Percentiles rank a stretch among this genome's conserved stretches.
These are phyloP conservation scores for Heterodera filipjevi DNA, from an alignment of 2,888 invertebrate species.

Conservation along the genomic window DNA sequence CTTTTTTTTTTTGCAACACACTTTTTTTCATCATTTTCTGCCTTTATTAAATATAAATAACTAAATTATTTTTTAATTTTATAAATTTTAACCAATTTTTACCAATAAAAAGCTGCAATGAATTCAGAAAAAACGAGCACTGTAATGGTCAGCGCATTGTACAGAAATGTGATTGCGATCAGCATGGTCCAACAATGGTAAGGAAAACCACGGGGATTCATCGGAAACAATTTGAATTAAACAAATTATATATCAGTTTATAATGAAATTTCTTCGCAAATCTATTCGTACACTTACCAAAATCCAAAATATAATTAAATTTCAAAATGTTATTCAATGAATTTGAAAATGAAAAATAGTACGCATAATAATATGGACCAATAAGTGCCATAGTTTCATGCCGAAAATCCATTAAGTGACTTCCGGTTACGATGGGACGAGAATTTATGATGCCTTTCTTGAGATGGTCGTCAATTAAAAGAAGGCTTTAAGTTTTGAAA, in stretches of 20 bases:
- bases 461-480: background rate
- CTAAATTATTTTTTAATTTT: background rate
- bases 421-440: background rate
- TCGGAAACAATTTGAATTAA: too few relatives aligned
- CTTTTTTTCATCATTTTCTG: too few relatives aligned
- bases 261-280: too few relatives aligned
- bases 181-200: slow-evolving; percentile 73
- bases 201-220: slow-evolving; percentile 47
- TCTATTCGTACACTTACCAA: too few relatives aligned
- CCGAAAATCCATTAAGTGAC: slow-evolving; percentile 7
- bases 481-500: too few relatives aligned
- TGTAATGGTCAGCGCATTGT: slow-evolving; percentile 86
- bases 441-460: background rate
- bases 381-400: background rate
- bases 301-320: too few relatives aligned
- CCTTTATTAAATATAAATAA: too few relatives aligned
- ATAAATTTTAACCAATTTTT: background rate
- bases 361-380: background rate
- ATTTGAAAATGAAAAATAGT: background rate
- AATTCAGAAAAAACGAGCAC: slow-evolving; percentile 86
- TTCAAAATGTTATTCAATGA: too few relatives aligned
- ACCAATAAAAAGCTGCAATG: slow-evolving; percentile 34
- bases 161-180: slow-evolving; percentile 83
- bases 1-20: too few relatives aligned
- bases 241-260: too few relatives aligned